These are phyloP conservation scores for Acanthopagrus latus DNA, from an alignment of 2,797 vertebrate species.

Conservation along the genomic window DNA sequence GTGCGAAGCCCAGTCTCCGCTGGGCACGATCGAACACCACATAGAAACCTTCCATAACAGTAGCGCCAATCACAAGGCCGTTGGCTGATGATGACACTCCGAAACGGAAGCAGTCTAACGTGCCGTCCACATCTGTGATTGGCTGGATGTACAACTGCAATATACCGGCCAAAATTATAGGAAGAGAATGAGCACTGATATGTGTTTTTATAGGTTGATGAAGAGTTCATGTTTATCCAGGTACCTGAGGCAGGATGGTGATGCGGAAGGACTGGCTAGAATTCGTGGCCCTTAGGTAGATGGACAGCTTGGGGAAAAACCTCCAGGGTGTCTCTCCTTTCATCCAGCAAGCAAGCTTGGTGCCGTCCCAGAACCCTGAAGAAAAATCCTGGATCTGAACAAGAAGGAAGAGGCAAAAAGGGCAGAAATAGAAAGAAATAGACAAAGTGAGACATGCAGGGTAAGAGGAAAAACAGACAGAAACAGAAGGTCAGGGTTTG, in stretches of 20 bases:
- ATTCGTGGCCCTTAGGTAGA: constrained; percentile 95
- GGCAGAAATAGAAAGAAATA: neutral
- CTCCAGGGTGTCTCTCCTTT: constrained; percentile 91
- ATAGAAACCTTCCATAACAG: constrained; percentile 98
- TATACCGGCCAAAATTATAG: neutral
- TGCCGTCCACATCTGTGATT: constrained; percentile 87
- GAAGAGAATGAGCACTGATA: neutral
- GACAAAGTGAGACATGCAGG: constrained; percentile 1
- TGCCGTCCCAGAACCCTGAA: constrained; percentile 94
- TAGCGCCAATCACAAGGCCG: constrained; percentile 95
- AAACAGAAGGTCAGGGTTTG: constrained; percentile 47
- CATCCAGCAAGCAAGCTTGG: constrained; percentile 95
- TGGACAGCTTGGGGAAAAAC: constrained; percentile 96
- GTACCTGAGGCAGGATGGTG: constrained; percentile 95
- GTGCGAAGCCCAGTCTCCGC: constrained; percentile 92
- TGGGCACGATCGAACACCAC: constrained; percentile 93
- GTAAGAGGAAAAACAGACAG: constrained; percentile 17
- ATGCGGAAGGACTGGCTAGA: constrained; percentile 94
- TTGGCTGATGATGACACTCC: constrained; percentile 92
- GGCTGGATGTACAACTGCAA: constrained; percentile 94
- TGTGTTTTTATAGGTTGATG: neutral
- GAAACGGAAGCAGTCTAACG: constrained; percentile 92
- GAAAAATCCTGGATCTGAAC: constrained; percentile 93
- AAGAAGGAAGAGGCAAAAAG: neutral
- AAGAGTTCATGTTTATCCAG: constrained; percentile 9